Evolutionary conservation across 2,888 invertebrate genomes (phyloP).

Genomic region (Leucophenga montana): DNA sequence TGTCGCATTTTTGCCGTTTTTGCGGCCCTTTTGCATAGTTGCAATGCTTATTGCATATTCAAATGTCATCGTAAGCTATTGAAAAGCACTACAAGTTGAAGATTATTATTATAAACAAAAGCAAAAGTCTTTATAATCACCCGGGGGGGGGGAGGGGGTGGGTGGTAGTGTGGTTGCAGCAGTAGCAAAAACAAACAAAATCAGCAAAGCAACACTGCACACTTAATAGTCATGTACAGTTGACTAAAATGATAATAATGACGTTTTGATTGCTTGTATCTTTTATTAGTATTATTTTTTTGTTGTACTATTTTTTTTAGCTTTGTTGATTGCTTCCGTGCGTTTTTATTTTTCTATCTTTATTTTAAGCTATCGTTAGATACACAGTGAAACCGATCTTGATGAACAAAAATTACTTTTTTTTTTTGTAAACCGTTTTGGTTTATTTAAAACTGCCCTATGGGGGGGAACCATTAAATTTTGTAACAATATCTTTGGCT

Average conservation of each 20-base stretch:
- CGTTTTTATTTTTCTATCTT: constrained; percentile 29
- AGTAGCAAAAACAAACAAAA: constrained; percentile 3
- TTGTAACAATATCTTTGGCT: too few relatives aligned
- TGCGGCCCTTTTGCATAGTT: too few relatives aligned
- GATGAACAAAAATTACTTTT: too few relatives aligned
- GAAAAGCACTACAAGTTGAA: constrained; percentile 2
- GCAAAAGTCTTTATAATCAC: not conserved
- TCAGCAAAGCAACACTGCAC: not conserved
- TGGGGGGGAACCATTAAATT: too few relatives aligned
- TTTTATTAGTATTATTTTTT: constrained; percentile 16
- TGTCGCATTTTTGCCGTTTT: too few relatives aligned
- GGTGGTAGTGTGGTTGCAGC: too few relatives aligned
- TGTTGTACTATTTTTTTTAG: constrained; percentile 2
- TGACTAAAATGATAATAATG: constrained; percentile 25
- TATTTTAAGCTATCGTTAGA: constrained; percentile 8
- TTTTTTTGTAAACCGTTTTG: too few relatives aligned
- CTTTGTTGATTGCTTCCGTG: constrained; percentile 37
- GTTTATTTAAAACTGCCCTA: too few relatives aligned
- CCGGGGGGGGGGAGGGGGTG: too few relatives aligned
- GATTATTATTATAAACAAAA: constrained; percentile 2
- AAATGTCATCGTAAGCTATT: constrained; percentile 12
- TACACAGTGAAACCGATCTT: too few relatives aligned
- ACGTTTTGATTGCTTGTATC: constrained; percentile 28
- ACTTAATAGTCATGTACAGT: not conserved
- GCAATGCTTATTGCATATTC: constrained; percentile 3